Evolutionary conservation across 2,113 vertebrate species (phyloP).

Genomic region (Embiotoca jacksoni): DNA sequence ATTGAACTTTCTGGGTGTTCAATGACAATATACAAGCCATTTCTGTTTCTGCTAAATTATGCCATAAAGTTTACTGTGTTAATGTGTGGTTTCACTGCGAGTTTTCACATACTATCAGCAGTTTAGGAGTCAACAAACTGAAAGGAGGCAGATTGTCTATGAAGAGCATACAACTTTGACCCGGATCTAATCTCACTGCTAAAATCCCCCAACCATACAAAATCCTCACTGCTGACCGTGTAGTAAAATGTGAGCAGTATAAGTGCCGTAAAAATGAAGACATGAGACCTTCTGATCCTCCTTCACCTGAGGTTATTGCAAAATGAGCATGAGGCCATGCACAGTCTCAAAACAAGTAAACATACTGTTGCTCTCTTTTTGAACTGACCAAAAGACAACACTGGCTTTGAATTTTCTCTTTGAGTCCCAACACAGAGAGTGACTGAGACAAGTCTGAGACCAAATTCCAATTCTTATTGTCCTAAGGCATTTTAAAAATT

Average conservation of each 20-base stretch:
- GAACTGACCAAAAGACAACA: background rate
- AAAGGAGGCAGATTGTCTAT: constrained; percentile 15
- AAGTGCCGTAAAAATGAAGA: constrained; percentile 13
- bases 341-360: constrained; percentile 6
- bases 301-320: constrained; percentile 10
- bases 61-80: background rate
- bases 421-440: constrained; percentile 20
- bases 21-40: background rate
- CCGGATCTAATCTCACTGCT: constrained; percentile 3
- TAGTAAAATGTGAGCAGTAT: constrained; percentile 20
- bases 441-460: background rate
- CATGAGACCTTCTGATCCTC: constrained; percentile 20
- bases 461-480: constrained; percentile 13
- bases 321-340: constrained; percentile 1
- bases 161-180: constrained; percentile 4
- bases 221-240: constrained; percentile 27
- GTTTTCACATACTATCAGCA: constrained; percentile 6
- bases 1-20: background rate
- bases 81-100: constrained; percentile 3
- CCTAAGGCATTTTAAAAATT: constrained; percentile 7
- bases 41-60: constrained; percentile 2
- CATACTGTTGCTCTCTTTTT: constrained; percentile 13
- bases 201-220: constrained; percentile 13
- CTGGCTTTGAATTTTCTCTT: constrained; percentile 27
- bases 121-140: background rate